Evolutionary conservation across 2,888 invertebrate genomes (phyloP).

Genomic region (Thelaira solivaga): DNA sequence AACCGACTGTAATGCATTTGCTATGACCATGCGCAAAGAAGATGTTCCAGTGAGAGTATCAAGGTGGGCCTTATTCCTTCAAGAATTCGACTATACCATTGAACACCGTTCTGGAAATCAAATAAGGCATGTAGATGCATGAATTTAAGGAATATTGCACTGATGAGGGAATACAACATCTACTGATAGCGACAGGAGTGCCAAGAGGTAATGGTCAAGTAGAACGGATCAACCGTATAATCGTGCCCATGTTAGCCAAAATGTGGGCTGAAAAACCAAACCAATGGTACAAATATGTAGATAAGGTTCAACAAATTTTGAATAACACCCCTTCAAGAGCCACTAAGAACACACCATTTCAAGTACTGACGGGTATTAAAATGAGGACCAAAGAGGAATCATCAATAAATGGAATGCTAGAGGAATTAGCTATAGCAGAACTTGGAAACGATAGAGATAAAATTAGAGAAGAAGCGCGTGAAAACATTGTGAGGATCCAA

Average conservation of each 20-base stretch:
- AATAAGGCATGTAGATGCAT: no score
- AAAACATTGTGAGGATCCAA: background rate
- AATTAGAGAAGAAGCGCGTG: background rate
- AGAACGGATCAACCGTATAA: no score
- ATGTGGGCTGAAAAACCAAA: no score
- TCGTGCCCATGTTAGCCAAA: background rate
- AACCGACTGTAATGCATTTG: no score
- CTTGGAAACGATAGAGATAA: background rate
- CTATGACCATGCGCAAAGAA: no score
- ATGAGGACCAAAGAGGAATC: background rate
- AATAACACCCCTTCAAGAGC: background rate
- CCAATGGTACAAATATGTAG: no score
- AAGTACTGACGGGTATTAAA: background rate
- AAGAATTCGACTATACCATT: no score
- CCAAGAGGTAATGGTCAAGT: no score
- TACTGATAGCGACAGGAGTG: background rate
- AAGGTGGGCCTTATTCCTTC: no score
- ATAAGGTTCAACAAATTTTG: no score
- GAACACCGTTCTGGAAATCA: no score
- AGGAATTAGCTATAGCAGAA: background rate
- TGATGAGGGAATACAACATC: background rate
- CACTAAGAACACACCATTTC: background rate
- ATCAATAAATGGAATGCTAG: background rate
- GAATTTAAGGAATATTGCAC: background rate
- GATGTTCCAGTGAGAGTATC: no score